phyloP scores from a whole-genome alignment of 2,113 vertebrate genomes.

The Ophiodon elongatus region DNA sequence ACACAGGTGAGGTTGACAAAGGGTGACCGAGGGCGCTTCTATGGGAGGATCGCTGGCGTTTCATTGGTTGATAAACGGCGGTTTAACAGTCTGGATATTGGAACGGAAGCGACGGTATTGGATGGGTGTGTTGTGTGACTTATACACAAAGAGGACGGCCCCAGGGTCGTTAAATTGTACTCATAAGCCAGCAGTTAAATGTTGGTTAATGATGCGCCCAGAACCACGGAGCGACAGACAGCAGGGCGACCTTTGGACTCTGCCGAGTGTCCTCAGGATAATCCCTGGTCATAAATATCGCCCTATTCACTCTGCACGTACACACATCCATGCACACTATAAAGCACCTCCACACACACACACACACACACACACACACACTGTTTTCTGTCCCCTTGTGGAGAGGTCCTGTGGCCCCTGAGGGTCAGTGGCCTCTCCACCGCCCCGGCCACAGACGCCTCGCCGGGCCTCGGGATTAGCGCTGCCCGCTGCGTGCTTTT shows the following conservation, averaged over 20 bases:
- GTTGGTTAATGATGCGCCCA: conserved; percentile 83
- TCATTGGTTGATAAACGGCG: conserved; percentile 68
- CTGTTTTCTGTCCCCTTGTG: conserved; percentile 21
- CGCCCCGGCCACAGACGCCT: conserved; percentile 77
- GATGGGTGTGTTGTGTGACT: conserved; percentile 61
- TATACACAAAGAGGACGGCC: conserved; percentile 33
- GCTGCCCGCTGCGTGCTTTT: conserved; percentile 69
- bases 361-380: conserved; percentile 21
- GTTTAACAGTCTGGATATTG: conserved; percentile 67
- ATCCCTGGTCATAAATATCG: conserved; percentile 83
- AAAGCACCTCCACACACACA: conserved; percentile 1
- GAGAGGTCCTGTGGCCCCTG: conserved; percentile 44
- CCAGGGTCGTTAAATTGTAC: conserved; percentile 76
- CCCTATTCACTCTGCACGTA: conserved; percentile 65
- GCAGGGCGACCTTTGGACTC: conserved; percentile 81
- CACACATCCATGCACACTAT: conserved; percentile 53
- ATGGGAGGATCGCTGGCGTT: conserved; percentile 38
- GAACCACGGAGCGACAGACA: conserved; percentile 65
- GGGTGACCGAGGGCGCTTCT: conserved; percentile 57
- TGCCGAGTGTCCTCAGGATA: conserved; percentile 76
- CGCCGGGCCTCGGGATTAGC: conserved; percentile 73
- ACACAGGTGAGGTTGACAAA: conserved; percentile 23
- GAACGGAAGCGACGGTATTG: conserved; percentile 31
- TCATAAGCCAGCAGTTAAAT: conserved; percentile 83
- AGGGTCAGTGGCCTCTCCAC: conserved; percentile 65